Evolutionary conservation across 1,140 invertebrate genomes (phyloP).

Genomic region (Goniozus legneri): DNA sequence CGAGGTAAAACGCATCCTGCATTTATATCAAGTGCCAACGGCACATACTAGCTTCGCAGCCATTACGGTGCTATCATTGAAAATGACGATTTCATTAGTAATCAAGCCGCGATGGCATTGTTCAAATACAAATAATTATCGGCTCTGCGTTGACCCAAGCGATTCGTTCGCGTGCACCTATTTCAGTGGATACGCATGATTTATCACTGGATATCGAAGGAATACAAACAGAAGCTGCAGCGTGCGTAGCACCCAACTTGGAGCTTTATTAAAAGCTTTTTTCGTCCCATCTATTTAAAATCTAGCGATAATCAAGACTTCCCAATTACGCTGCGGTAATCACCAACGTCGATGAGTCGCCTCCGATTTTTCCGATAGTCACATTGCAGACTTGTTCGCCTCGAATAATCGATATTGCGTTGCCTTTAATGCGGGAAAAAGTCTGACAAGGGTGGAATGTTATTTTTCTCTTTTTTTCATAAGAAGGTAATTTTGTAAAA

Average conservation of each 20-base stretch:
- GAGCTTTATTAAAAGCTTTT: conserved; percentile 29
- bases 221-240: too few relatives aligned
- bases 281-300: conserved; percentile 34
- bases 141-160: too few relatives aligned
- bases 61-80: conserved; percentile 25
- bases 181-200: too few relatives aligned
- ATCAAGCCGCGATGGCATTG: conserved; percentile 32
- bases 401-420: conserved; percentile 28
- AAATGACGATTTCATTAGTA: conserved; percentile 42
- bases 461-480: too few relatives aligned
- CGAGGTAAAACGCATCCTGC: conserved; percentile 14
- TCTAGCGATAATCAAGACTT: conserved; percentile 36
- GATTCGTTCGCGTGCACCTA: too few relatives aligned
- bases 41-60: neutral
- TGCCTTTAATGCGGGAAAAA: too few relatives aligned
- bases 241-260: too few relatives aligned
- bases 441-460: too few relatives aligned
- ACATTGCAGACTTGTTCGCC: conserved; percentile 20
- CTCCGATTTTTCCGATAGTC: conserved; percentile 4
- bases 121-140: conserved; percentile 38
- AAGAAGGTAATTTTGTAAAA: too few relatives aligned
- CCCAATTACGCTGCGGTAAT: conserved; percentile 34
- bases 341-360: conserved; percentile 17
- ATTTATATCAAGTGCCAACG: conserved; percentile 18
- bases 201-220: too few relatives aligned